Evolutionary conservation across 1,140 invertebrate species (phyloP).

Genomic region (Zaprionus inermis): DNA sequence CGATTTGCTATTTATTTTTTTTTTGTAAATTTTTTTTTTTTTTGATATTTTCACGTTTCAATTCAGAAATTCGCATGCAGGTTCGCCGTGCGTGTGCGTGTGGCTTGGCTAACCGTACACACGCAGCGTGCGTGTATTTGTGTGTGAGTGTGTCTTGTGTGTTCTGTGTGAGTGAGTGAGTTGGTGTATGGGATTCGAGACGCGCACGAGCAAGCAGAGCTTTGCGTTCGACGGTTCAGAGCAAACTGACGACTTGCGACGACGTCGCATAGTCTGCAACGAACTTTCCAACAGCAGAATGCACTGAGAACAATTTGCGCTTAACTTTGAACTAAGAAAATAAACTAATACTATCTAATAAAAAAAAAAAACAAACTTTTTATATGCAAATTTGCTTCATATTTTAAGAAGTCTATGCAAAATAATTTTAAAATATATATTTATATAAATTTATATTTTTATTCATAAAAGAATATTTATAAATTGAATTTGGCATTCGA

Average conservation of each 20-base stretch:
- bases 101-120: conserved; percentile 9
- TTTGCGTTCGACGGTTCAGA: conserved; percentile 63
- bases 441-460: too few relatives aligned
- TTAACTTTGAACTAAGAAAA: neutral
- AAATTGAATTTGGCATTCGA: too few relatives aligned
- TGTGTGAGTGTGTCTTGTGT: conserved; percentile 38
- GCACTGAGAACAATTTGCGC: conserved; percentile 12
- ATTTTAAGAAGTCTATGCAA: too few relatives aligned
- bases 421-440: too few relatives aligned
- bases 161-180: conserved; percentile 50
- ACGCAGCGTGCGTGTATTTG: conserved; percentile 25
- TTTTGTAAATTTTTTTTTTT: neutral
- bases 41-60: conserved; percentile 8
- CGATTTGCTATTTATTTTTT: neutral
- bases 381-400: neutral
- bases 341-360: neutral
- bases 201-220: conserved; percentile 58
- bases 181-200: conserved; percentile 55
- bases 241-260: conserved; percentile 54
- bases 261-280: conserved; percentile 59
- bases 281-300: conserved; percentile 28
- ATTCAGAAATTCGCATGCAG: conserved; percentile 15
- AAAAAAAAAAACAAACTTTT: neutral
- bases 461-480: too few relatives aligned
- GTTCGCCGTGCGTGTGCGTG: conserved; percentile 29